phyloP scores from a whole-genome alignment of 2,113 vertebrate genomes.

The Anthoscopus minutus region DNA sequence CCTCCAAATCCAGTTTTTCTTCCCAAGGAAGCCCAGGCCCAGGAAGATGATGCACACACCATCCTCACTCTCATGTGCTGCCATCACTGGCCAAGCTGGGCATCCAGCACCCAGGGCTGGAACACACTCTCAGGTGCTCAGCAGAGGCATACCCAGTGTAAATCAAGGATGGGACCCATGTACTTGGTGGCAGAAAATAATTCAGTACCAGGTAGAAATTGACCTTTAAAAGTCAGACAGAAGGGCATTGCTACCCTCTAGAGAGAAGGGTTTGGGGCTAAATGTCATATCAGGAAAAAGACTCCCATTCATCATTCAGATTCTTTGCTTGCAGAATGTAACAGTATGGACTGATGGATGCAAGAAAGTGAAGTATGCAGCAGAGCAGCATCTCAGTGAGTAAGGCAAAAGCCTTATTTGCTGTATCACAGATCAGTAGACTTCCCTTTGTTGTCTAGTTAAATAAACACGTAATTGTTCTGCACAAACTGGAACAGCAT shows the following conservation, averaged over 20 bases:
- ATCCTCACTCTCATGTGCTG: background rate
- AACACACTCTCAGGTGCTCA: background rate
- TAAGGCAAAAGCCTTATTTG: background rate
- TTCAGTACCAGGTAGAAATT: background rate
- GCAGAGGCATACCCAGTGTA: background rate
- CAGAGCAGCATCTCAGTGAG: background rate
- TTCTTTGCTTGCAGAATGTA: background rate
- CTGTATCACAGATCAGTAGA: background rate
- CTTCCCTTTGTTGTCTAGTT: background rate
- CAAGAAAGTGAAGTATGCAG: background rate
- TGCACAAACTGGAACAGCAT: background rate
- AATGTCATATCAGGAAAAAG: background rate
- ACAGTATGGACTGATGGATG: background rate
- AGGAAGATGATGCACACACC: background rate
- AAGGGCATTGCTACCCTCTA: background rate
- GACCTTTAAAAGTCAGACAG: slow-evolving; percentile 27
- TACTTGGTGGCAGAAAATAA: background rate
- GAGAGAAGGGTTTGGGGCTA: background rate
- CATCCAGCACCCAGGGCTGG: background rate
- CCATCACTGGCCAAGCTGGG: background rate
- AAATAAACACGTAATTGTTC: background rate
- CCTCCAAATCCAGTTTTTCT: background rate
- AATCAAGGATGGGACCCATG: background rate
- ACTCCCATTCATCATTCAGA: background rate
- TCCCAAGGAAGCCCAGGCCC: background rate